phyloP scores from a whole-genome alignment of 30 jellyfish, hydroid and myxozoan genomes.

The Hydractinia echinata region DNA sequence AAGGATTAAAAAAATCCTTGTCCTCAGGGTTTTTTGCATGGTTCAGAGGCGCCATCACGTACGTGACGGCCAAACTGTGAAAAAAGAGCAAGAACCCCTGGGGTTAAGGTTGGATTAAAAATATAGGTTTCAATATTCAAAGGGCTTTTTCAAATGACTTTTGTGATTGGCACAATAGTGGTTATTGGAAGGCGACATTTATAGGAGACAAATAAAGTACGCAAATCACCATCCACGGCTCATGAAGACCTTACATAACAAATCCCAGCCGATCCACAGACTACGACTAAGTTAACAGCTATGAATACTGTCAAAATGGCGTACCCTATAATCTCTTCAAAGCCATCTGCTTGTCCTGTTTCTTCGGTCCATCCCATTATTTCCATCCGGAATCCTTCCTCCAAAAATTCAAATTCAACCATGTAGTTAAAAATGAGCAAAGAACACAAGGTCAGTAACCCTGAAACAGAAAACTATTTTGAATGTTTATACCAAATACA shows the following conservation, averaged over 20 bases:
- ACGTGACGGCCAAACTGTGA: no score
- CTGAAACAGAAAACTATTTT: neutral
- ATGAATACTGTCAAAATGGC: neutral
- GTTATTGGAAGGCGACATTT: no score
- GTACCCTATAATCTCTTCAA: constrained; percentile 7
- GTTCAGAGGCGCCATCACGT: no score
- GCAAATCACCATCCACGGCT: neutral
- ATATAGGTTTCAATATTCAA: no score
- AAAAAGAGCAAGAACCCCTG: no score
- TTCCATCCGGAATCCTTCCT: constrained; percentile 6
- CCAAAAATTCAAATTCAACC: constrained; percentile 8
- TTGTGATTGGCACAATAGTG: no score
- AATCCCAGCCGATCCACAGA: neutral
- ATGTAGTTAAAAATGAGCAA: constrained; percentile 5
- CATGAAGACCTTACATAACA: neutral
- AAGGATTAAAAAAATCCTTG: neutral
- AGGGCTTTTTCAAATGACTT: no score
- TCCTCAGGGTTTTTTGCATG: no score
- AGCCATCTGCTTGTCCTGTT: constrained; percentile 18
- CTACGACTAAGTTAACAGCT: neutral
- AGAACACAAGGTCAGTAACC: neutral
- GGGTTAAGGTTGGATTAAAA: no score
- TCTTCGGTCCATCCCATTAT: constrained; percentile 29
- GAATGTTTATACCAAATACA: no score
- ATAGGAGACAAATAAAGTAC: no score